Evolutionary conservation across 2,113 vertebrate genomes (phyloP).

Genomic region (Herpailurus yagouaroundi): DNA sequence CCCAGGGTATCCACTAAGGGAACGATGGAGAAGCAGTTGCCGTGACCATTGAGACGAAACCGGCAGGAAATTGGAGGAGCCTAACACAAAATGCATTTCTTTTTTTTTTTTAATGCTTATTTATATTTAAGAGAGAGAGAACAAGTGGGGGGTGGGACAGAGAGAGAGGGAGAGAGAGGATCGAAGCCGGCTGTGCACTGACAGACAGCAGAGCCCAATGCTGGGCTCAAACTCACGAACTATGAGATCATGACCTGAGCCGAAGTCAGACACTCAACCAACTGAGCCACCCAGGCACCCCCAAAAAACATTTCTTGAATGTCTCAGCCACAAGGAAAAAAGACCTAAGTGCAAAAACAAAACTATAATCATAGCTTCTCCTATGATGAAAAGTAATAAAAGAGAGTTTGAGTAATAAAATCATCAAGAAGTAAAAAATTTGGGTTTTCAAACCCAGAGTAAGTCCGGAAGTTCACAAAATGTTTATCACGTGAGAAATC

Average conservation of each 20-base stretch:
- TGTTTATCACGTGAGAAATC: not conserved
- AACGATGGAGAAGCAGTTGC: not conserved
- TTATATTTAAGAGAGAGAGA: too few species aligned
- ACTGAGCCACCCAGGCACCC: too few species aligned
- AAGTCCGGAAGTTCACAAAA: not conserved
- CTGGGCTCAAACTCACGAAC: too few species aligned
- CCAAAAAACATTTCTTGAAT: too few species aligned
- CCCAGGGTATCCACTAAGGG: not conserved
- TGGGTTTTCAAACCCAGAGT: constrained; percentile 19
- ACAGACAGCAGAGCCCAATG: too few species aligned
- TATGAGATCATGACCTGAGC: too few species aligned
- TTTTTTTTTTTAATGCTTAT: too few species aligned
- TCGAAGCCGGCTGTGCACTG: too few species aligned
- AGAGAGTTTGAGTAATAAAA: not conserved
- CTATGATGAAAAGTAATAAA: not conserved
- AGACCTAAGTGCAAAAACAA: constrained; percentile 9
- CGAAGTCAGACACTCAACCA: too few species aligned
- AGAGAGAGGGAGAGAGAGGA: too few species aligned
- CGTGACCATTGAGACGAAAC: not conserved
- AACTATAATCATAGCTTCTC: not conserved
- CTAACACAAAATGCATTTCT: not conserved
- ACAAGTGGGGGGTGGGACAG: too few species aligned
- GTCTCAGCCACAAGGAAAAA: too few species aligned
- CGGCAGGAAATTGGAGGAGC: not conserved
- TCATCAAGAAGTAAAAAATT: not conserved